Percentiles rank a stretch among this genome's conserved stretches.
Conservation (phyloP, 2,113 vertebrate species). For the Canis aureus region DNA sequence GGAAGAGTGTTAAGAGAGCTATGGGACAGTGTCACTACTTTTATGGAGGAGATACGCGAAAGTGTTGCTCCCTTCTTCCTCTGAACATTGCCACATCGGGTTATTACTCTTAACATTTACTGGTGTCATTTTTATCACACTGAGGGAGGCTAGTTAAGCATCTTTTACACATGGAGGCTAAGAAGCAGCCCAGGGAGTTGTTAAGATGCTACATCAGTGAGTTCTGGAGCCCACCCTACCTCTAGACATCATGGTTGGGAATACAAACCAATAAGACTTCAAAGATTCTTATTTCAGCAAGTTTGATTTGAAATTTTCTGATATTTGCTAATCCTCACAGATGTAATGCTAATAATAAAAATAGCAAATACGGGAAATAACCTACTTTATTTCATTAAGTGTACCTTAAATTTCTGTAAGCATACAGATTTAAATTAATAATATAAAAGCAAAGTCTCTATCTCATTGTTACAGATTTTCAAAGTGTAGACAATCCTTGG, state of each 20-base stretch:
- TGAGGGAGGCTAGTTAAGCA: not conserved
- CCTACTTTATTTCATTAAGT: not conserved
- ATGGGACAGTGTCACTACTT: not conserved
- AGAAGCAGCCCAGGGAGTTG: fast-evolving
- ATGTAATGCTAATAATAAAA: not conserved
- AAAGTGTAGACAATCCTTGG: not conserved
- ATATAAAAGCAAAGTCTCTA: not conserved
- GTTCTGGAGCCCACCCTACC: fast-evolving
- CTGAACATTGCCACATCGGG: not conserved
- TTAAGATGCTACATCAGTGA: fast-evolving
- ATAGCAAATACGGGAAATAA: not conserved
- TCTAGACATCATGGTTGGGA: not conserved
- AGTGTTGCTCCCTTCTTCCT: not conserved
- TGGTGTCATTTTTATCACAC: not conserved
- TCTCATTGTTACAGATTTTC: not conserved
- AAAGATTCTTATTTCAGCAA: not conserved
- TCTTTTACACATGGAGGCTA: not conserved
- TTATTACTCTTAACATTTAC: not conserved
- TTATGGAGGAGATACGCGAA: not conserved
- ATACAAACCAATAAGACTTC: not conserved
- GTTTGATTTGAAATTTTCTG: not conserved
- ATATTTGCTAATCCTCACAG: not conserved
- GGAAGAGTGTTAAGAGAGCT: not conserved
- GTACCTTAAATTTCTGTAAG: not conserved
- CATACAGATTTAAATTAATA: not conserved